Conservation (phyloP, 2,113 vertebrate genomes). For the Entomyzon cyanotis region DNA sequence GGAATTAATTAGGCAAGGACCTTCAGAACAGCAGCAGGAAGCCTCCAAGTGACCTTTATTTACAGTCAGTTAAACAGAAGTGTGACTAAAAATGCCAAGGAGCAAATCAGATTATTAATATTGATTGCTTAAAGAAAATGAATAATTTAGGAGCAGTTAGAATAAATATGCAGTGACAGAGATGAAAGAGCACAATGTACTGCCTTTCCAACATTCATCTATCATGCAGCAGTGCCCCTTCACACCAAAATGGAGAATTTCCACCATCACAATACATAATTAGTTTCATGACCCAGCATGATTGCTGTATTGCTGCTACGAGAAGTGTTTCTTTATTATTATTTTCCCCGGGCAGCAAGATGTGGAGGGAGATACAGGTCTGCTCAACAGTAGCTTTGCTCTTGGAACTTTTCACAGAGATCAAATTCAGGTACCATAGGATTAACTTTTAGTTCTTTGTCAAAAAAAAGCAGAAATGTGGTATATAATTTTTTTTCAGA, state of each 20-base stretch:
- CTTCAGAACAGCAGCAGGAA: constrained; percentile 85
- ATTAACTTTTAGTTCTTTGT: constrained; percentile 49
- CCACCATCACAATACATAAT: constrained; percentile 73
- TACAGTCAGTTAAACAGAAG: constrained; percentile 88
- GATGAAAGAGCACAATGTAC: constrained; percentile 73
- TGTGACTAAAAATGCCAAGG: constrained; percentile 87
- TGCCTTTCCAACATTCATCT: constrained; percentile 72
- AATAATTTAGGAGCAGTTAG: constrained; percentile 85
- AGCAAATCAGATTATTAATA: constrained; percentile 89
- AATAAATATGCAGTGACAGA: constrained; percentile 82
- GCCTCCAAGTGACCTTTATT: constrained; percentile 88
- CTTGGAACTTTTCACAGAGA: constrained; percentile 44
- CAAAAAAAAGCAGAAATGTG: constrained; percentile 18
- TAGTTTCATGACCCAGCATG: constrained; percentile 76
- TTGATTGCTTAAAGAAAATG: constrained; percentile 89
- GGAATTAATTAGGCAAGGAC: constrained; percentile 88
- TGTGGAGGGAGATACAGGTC: background rate
- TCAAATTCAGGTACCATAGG: constrained; percentile 34
- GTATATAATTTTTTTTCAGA: background rate
- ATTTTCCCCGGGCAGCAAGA: constrained; percentile 36
- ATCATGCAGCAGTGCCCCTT: constrained; percentile 60
- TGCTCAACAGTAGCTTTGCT: constrained; percentile 8
- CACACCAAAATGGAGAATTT: constrained; percentile 73
- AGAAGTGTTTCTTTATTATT: constrained; percentile 26
- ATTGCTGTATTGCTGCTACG: constrained; percentile 34